Base-by-base conservation (phyloP, 2,797 vertebrate species). In the Cercopithecus mitis region DNA sequence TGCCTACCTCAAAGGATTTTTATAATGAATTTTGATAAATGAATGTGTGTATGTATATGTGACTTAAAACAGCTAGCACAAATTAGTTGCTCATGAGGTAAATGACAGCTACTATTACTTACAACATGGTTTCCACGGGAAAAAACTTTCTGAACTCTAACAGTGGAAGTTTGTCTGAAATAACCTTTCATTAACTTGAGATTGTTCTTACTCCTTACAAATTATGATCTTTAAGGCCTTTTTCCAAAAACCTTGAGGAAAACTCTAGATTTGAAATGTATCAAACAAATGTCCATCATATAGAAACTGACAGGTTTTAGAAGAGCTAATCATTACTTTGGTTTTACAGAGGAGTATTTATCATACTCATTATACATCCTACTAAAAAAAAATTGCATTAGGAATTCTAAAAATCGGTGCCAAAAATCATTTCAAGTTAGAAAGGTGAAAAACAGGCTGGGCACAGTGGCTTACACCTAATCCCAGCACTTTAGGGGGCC, bases 161-260 rank as follows among this genome's bases (percentile, higher is more conserved):
- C 43, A 95, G 77, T 33, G 75, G 25, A 95, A 93, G 19, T 79
- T 81, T 90, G 27, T 52, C 61, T 95, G 57, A 94, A 97, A 95
- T 93, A 87, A 81, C 5, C 6, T 91, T 93, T 92, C 57, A 86
- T 52, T 94, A 80, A 92, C 80, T 83, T 86, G n/a, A 14, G 5
- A 94, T 55, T 84, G 33, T 90, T 52, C 57, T 50, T 86, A 41
- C 5, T 83, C 57, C 76, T 94, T 47, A 90, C 25, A 90, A 92
- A 92, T 17, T 97, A 41, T 90, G 17, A 93, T 76, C 45, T 97
- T 79, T 25, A 70, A 82, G 30, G 39, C 72, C 19, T 85, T 93
- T 77, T 90, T 33, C 67, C 39, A 90, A 96, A 96, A 96, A 39
- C 33, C 47, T 77, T 87, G 3, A 93, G 33, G 24, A 22, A 75